Evolutionary conservation across 2,888 invertebrate species (phyloP).

Genomic region (Gastrophysa polygoni): DNA sequence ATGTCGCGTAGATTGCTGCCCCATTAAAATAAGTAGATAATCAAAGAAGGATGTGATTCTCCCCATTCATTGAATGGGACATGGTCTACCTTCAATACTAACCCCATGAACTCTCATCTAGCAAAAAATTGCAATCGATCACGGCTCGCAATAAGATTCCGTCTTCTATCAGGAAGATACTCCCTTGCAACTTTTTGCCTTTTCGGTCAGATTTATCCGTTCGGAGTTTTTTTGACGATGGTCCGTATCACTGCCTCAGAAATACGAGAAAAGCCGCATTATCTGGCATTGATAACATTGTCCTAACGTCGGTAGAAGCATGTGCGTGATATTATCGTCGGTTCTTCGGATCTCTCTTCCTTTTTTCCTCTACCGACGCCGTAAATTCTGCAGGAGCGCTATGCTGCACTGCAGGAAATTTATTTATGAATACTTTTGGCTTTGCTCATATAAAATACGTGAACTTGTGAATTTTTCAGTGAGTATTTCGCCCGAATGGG

Average conservation of each 20-base stretch:
- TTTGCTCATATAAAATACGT: slow-evolving; percentile 52
- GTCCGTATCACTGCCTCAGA: not conserved
- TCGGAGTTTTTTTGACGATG: not conserved
- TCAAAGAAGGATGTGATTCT: too few species aligned
- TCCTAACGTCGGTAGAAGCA: not conserved
- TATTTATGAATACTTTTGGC: slow-evolving; percentile 58
- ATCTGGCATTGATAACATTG: not conserved
- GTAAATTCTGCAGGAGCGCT: slow-evolving; percentile 52
- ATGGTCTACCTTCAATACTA: not conserved
- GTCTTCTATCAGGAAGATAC: not conserved
- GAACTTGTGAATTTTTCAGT: slow-evolving; percentile 50
- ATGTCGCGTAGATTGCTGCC: too few species aligned
- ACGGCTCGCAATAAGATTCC: not conserved
- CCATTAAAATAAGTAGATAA: too few species aligned
- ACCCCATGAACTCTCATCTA: too few species aligned
- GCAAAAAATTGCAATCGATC: not conserved
- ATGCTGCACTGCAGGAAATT: slow-evolving; percentile 57
- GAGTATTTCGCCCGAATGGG: not conserved
- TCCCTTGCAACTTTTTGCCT: not conserved
- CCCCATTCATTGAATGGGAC: too few species aligned
- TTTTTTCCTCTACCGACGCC: slow-evolving; percentile 28
- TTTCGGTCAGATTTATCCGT: not conserved
- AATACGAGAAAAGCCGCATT: not conserved
- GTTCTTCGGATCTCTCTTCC: not conserved
- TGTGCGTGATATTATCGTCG: not conserved